Evolutionary conservation across 2,888 invertebrate species (phyloP), one percentile per base, ranked within the genome.

Genomic region (Megalurothrips usitatus): DNA sequence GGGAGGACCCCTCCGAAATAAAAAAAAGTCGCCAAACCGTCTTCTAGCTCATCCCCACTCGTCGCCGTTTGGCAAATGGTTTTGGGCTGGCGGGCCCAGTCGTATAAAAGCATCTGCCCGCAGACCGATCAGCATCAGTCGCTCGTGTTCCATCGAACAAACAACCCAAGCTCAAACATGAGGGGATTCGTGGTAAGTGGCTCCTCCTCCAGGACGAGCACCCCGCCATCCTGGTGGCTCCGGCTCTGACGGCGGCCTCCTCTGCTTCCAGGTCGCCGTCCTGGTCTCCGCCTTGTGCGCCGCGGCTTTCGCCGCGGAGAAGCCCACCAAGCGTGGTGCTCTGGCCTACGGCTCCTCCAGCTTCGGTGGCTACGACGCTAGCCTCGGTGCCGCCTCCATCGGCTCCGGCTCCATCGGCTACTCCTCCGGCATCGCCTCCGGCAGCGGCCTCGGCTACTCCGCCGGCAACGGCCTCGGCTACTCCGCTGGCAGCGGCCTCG

Each of bases 11-110:
- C 34, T 6, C 34, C 6, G n/a, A n/a, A n/a, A n/a, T n/a, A 68
- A 75, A 75, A 68, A 75, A 75, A 75, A 75, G 26, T 75, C 12
- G 68, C 58, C 58, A 58, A 58, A 58, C 68, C 68, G 68, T 75
- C 68, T 75, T 19, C 19, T 58, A 6, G 34, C 58, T 14, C 58
- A 58, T 58, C 68, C 68, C 68, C 68, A 75, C 68, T 75, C 58
- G 19, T 43, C 58, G 19, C 17, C 17, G 9, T 75, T 75, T 75
- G 68, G 23, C 68, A 75, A 75, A 75, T 26, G 58, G 58, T 17
- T 58, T n/a, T n/a, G 58, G 58, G 58, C 58, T 43, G 34, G 6
- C 34, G 34, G 58, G 58, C 10, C 68, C 68, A 23, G 68, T 19
- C 68, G 68, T 75, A 75, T 75, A 75, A 26, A 75, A 75, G 68